Evolutionary conservation across 2,888 invertebrate genomes (phyloP).

Genomic region (Eumacrocentrus americanus): DNA sequence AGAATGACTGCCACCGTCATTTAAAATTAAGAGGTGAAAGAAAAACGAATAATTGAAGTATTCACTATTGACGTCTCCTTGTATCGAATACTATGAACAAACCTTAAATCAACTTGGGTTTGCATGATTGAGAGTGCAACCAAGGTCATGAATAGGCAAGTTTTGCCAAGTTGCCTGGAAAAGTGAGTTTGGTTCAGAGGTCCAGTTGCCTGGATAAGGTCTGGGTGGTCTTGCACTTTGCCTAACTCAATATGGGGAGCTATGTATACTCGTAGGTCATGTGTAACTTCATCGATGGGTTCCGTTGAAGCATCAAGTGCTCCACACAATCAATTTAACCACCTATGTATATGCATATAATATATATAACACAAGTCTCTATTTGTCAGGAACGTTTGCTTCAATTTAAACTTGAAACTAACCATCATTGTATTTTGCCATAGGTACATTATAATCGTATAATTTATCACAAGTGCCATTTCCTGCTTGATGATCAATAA

Average conservation of each 20-base stretch:
- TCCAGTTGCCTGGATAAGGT: too few species aligned
- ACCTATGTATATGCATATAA: slow-evolving; percentile 34
- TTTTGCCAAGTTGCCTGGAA: not conserved
- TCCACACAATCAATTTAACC: slow-evolving; percentile 55
- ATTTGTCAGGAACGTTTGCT: slow-evolving; percentile 6
- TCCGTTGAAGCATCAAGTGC: slow-evolving; percentile 56
- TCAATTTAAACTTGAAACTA: slow-evolving; percentile 18
- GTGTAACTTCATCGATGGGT: slow-evolving; percentile 60
- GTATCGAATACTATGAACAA: too few species aligned
- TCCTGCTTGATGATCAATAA: slow-evolving; percentile 30
- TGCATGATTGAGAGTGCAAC: not conserved
- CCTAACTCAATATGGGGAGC: slow-evolving; percentile 57
- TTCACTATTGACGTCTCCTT: too few species aligned
- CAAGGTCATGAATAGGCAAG: not conserved
- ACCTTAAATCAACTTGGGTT: too few species aligned
- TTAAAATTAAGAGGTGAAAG: too few species aligned
- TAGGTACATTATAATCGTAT: slow-evolving; percentile 26
- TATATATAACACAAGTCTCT: not conserved
- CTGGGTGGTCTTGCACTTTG: slow-evolving; percentile 54
- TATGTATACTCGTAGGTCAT: too few species aligned
- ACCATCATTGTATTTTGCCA: slow-evolving; percentile 9
- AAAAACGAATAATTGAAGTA: too few species aligned
- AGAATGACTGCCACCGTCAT: too few species aligned
- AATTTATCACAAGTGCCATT: slow-evolving; percentile 30
- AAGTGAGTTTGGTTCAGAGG: too few species aligned